A percentile compares a stretch with the other conserved stretches of the same genome.
Conservation (phyloP, 2,113 vertebrate species). For the Myiopsitta monachus region DNA sequence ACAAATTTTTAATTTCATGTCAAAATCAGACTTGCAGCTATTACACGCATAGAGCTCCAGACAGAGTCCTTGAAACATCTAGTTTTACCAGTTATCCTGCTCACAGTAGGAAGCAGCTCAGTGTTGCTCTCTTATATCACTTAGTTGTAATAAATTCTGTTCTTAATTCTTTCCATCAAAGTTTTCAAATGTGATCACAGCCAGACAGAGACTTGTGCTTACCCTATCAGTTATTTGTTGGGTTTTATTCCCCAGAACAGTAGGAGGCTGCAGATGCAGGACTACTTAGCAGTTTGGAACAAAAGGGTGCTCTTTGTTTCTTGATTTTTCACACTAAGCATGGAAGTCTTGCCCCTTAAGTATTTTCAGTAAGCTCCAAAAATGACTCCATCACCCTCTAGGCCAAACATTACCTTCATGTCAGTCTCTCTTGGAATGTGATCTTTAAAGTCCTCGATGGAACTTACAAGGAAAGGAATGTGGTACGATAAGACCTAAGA, state of each 20-base stretch:
- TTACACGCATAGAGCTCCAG: neutral
- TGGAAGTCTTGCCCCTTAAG: neutral
- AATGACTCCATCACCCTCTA: neutral
- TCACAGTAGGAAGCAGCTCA: neutral
- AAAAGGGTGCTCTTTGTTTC: neutral
- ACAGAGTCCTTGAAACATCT: neutral
- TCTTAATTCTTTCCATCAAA: neutral
- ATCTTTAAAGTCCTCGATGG: conserved; percentile 98
- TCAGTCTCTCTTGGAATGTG: conserved; percentile 99
- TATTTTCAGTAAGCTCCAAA: neutral
- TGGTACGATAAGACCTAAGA: conserved; percentile 94
- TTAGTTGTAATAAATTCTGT: neutral
- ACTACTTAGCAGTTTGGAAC: neutral
- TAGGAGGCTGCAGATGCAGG: neutral
- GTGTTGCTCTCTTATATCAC: neutral
- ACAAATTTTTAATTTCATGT: neutral
- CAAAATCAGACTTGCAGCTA: neutral
- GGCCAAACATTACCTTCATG: conserved; percentile 88
- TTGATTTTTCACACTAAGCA: neutral
- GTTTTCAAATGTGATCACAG: neutral
- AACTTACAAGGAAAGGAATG: conserved; percentile 99
- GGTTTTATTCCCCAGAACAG: neutral
- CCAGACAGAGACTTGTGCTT: neutral
- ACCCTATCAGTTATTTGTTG: neutral
- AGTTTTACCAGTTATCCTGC: neutral